Evolutionary conservation across 2,888 invertebrate species (phyloP).

Genomic region (Caenorhabditis parvicauda): DNA sequence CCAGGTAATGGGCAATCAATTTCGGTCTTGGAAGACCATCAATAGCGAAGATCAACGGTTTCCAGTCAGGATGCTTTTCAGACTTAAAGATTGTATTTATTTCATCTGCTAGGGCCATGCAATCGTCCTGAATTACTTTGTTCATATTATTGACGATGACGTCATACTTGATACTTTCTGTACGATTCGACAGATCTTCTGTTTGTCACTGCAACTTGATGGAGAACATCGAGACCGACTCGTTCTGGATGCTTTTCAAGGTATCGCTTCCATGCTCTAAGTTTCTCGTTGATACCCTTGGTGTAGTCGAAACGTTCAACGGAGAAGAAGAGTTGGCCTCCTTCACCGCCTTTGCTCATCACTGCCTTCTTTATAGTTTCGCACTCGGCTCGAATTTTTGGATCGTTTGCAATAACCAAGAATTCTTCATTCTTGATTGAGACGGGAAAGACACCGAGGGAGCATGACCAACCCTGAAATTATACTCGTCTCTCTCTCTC

Average conservation of each 20-base stretch:
- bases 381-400: constrained; percentile 32
- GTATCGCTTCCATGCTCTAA: constrained; percentile 42
- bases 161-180: constrained; percentile 31
- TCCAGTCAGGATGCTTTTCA: constrained; percentile 47
- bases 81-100: constrained; percentile 35
- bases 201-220: constrained; percentile 53
- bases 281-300: constrained; percentile 51
- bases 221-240: constrained; percentile 45
- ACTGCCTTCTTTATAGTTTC: constrained; percentile 39
- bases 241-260: constrained; percentile 45
- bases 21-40: constrained; percentile 47
- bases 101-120: constrained; percentile 37
- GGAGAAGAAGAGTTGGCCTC: constrained; percentile 51
- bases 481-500: no score
- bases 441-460: constrained; percentile 56
- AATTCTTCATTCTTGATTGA: constrained; percentile 58
- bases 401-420: constrained; percentile 38
- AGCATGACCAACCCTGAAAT: constrained; percentile 48
- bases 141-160: neutral
- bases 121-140: constrained; percentile 33
- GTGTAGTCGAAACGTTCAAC: constrained; percentile 59
- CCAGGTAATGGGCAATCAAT: constrained; percentile 53
- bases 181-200: constrained; percentile 50
- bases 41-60: constrained; percentile 48
- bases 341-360: constrained; percentile 25